Base-by-base conservation (phyloP, 2,888 invertebrate genomes). In the Dexiosoma caninum region DNA sequence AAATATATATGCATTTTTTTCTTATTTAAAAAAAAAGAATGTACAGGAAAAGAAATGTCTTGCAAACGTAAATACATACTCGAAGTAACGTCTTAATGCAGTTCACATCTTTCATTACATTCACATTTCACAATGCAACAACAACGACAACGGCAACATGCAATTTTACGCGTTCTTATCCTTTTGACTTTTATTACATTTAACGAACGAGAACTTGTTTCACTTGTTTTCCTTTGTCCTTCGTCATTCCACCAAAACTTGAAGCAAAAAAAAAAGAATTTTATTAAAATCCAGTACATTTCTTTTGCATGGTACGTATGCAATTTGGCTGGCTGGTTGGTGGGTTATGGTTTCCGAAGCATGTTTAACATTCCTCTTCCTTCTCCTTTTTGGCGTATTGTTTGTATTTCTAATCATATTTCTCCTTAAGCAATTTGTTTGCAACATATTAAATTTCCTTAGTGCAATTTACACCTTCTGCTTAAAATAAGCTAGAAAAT, bases 401-500 rank as follows among this genome's bases (percentile, higher is more conserved):
- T 44, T 62, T 60, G 27, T 30, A 7, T 49, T 60, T 42, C 59
- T 30, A 32, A 64, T 49, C 49, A 71, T 53, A 60, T 78, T 71
- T 59, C 21, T 51, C 19, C 64, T 51, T 59, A n/a, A 8, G 66
- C 49, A 67, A 78, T 72, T 60, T 78, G 53, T 57, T 64, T 75
- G 59, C 59, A 77, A 72, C 62, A 81, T 77, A 77, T 81, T 77
- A 62, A 62, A 72, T 77, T 81, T 81, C 80, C 71, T 72, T 71
- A 53, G 72, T 67, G 60, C 80, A 76, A 76, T 75, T 79, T 79
- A 57, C 70, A 79, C 79, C 79, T 79, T 79, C 62, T 79, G 69
- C 44, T 75, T 4, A 51, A 55, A 62, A 72, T 46, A 72, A 76
- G 44, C 44, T 55, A 60, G 53, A 35, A 55, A 55, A 69, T 32